Conservation (phyloP, 2,797 vertebrate genomes). For the Heteromormyrus szaboi region DNA sequence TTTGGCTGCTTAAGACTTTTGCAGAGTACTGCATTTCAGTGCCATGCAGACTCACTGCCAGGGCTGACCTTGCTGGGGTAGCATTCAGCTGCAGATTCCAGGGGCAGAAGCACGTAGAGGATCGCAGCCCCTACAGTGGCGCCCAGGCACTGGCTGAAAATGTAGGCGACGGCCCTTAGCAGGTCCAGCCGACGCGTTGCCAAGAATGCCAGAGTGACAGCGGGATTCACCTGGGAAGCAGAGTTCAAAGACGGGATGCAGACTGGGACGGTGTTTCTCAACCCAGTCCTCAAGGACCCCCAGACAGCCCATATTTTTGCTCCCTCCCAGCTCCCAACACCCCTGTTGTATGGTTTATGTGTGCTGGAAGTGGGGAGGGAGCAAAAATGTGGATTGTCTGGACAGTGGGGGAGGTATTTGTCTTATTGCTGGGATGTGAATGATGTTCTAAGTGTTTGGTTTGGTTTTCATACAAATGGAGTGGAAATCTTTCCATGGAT, state of each 20-base stretch:
- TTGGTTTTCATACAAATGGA: neutral
- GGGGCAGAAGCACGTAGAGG: conserved; percentile 60
- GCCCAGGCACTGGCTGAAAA: conserved; percentile 71
- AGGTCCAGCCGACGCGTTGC: conserved; percentile 64
- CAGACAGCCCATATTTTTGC: neutral
- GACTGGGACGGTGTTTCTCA: neutral
- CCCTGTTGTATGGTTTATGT: neutral
- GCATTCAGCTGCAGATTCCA: conserved; percentile 46
- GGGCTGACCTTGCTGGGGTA: conserved; percentile 63
- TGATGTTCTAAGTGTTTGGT: neutral
- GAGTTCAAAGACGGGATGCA: neutral
- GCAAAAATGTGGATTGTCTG: neutral
- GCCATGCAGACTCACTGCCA: neutral
- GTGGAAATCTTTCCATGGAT: neutral
- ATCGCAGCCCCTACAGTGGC: conserved; percentile 58
- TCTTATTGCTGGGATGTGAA: neutral
- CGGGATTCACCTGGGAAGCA: conserved; percentile 65
- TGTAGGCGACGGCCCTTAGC: conserved; percentile 50
- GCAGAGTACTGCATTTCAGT: neutral
- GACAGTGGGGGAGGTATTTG: neutral
- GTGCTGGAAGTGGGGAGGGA: neutral
- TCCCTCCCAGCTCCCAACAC: neutral
- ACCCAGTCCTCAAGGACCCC: neutral
- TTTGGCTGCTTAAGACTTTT: neutral
- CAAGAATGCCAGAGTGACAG: conserved; percentile 69